Percentiles rank a stretch among this genome's conserved stretches.
Conservation (phyloP, 2,888 invertebrate genomes). For the Eueremaeus valkanovi region DNA sequence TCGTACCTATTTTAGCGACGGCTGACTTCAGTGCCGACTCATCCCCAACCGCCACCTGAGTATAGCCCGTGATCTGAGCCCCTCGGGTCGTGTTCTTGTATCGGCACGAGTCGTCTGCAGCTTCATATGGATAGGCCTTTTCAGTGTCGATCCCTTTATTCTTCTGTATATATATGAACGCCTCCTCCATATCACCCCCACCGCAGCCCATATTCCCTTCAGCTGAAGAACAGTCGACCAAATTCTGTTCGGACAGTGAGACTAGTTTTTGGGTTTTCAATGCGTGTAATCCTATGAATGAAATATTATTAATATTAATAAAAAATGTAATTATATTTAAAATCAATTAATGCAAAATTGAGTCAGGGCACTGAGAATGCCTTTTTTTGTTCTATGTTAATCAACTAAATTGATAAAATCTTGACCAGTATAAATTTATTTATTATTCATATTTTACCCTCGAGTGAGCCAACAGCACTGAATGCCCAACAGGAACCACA, state of each 20-base stretch:
- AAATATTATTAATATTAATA: conserved; percentile 52
- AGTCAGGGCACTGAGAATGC: too few species aligned
- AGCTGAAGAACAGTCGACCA: conserved; percentile 75
- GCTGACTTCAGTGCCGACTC: conserved; percentile 71
- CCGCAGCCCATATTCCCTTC: conserved; percentile 80
- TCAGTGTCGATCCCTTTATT: conserved; percentile 80
- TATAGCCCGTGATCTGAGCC: conserved; percentile 74
- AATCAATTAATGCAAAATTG: too few species aligned
- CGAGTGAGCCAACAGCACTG: not conserved
- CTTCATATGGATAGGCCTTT: conserved; percentile 78
- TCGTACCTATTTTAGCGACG: conserved; percentile 67
- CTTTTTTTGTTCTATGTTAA: too few species aligned
- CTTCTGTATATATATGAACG: not conserved
- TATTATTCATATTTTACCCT: too few species aligned
- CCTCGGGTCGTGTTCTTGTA: conserved; percentile 61
- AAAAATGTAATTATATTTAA: too few species aligned
- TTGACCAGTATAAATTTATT: too few species aligned
- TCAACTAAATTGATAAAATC: too few species aligned
- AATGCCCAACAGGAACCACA: conserved; percentile 74
- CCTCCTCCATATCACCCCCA: conserved; percentile 60
- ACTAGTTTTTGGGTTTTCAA: conserved; percentile 68
- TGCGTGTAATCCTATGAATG: conserved; percentile 85
- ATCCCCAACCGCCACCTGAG: conserved; percentile 61
- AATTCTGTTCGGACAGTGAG: conserved; percentile 86
- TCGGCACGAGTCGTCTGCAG: conserved; percentile 56